These are phyloP conservation scores for Nothobranchius furzeri DNA, from an alignment of 2,113 vertebrate genomes.

Conservation along the genomic window DNA sequence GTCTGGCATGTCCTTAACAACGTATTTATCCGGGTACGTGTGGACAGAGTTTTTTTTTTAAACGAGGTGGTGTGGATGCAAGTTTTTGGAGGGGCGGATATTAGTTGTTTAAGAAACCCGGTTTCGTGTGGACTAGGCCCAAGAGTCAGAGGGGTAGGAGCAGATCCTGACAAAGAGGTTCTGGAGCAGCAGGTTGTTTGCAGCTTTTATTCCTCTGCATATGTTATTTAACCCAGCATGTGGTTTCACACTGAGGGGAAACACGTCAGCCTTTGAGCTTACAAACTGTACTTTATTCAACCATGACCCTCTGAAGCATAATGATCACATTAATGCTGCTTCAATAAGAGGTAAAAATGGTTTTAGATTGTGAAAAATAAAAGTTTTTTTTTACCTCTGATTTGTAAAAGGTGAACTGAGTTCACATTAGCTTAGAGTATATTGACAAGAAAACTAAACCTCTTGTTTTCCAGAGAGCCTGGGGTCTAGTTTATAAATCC, in stretches of 20 bases:
- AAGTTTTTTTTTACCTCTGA: neutral
- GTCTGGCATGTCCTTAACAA: too few relatives aligned
- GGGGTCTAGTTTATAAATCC: too few relatives aligned
- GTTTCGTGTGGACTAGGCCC: too few relatives aligned
- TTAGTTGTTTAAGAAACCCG: too few relatives aligned
- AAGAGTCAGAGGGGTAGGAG: too few relatives aligned
- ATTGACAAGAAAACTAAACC: too few relatives aligned
- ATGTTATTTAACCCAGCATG: constrained; percentile 19
- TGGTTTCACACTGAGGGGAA: neutral
- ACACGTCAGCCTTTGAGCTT: neutral
- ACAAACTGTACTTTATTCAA: neutral
- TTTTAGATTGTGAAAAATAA: neutral
- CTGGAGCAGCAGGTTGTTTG: neutral
- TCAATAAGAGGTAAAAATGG: constrained; percentile 6
- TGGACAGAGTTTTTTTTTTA: too few relatives aligned
- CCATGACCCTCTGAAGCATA: neutral
- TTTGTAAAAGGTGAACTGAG: neutral
- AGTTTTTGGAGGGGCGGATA: too few relatives aligned
- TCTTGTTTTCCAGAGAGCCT: too few relatives aligned
- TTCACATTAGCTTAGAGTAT: neutral
- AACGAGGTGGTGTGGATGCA: too few relatives aligned
- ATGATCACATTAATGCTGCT: neutral
- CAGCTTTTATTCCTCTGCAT: constrained; percentile 5
- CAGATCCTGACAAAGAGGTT: neutral
- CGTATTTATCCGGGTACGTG: too few relatives aligned